Base-by-base conservation (phyloP, 1,140 invertebrate species). In the Aplysia californica region DNA sequence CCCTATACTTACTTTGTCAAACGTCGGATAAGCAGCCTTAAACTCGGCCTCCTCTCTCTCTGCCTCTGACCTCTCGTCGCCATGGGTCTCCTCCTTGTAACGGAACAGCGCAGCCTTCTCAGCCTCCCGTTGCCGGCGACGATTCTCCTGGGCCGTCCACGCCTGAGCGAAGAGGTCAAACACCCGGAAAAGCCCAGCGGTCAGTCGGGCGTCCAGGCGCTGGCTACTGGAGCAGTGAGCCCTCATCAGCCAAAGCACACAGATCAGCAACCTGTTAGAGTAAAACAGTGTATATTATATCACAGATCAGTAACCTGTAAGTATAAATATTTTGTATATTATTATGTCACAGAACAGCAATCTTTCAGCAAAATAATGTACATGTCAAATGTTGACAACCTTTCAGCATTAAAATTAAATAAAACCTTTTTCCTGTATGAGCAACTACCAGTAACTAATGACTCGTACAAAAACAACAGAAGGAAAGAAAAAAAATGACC, bases 31-130 rank as follows among this genome's bases (percentile, higher is more conserved):
- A 76, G 94, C 90, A 84, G 93, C 87, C 68, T 90, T 89, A 15
- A 97, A 92, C 83, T 96, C 95, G 33, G 91, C 85, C 56, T 93
- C 89, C 0, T 93, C 92, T 75, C 93, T 92, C 78, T 95, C 93
- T 58, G 97, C 95, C 78, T 97, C 95, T 5, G 93, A 92, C 64
- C 88, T 81, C 68, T 89, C 87, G 74, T 87, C 86, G 4, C 87
- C 88, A 59, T 87, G 82, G 55, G 75, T 78, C 72, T 84, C 78
- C 31, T 83, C 88, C 91, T 94, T 96, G 38, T 93, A 95, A 74
- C 94, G 93, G 89, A 96, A 98, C 15, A 98, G 87, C 82, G 93
- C 94, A 65, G 96, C 94, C 71, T 95, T 93, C 81, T 96, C 94
- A 41, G 92, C 91, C 78, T 94, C 92, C 79, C 93, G 92, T 79